phyloP scores from a whole-genome alignment of 2,888 invertebrate species.

The Ganaspis brasiliensis region DNA sequence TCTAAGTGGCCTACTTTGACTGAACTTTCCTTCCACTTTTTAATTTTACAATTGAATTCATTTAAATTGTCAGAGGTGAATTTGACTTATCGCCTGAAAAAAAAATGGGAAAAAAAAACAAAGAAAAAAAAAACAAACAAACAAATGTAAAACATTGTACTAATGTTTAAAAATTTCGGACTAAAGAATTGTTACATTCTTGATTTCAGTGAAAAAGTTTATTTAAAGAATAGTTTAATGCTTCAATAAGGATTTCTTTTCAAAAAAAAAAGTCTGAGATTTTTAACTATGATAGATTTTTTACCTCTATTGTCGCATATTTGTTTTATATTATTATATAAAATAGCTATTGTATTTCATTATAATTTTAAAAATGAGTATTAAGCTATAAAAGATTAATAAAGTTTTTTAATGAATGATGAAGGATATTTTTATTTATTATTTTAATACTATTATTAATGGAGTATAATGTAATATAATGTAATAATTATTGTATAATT shows the following conservation, averaged over 20 bases:
- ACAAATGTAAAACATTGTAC: too few relatives aligned
- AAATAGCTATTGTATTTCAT: conserved; percentile 1
- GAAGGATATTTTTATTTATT: neutral
- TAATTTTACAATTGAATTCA: neutral
- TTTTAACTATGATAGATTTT: neutral
- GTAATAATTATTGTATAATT: too few relatives aligned
- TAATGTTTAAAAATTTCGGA: too few relatives aligned
- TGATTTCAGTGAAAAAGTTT: neutral
- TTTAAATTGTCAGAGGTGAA: too few relatives aligned
- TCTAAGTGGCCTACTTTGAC: conserved; percentile 11
- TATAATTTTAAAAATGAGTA: conserved; percentile 35
- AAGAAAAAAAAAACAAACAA: too few relatives aligned
- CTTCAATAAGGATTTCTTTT: neutral
- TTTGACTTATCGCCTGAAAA: too few relatives aligned
- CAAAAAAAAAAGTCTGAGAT: neutral
- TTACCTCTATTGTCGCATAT: conserved; percentile 1
- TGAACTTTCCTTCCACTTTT: conserved; percentile 17
- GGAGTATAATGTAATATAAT: too few relatives aligned
- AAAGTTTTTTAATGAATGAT: conserved; percentile 31
- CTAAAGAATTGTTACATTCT: neutral
- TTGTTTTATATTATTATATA: conserved; percentile 1
- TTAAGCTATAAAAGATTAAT: conserved; percentile 17
- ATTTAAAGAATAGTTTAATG: neutral
- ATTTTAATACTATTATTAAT: too few relatives aligned
- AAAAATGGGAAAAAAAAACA: too few relatives aligned